Evolutionary conservation across 2,113 vertebrate species (phyloP).

Genomic region (Turdus rufiventris): DNA sequence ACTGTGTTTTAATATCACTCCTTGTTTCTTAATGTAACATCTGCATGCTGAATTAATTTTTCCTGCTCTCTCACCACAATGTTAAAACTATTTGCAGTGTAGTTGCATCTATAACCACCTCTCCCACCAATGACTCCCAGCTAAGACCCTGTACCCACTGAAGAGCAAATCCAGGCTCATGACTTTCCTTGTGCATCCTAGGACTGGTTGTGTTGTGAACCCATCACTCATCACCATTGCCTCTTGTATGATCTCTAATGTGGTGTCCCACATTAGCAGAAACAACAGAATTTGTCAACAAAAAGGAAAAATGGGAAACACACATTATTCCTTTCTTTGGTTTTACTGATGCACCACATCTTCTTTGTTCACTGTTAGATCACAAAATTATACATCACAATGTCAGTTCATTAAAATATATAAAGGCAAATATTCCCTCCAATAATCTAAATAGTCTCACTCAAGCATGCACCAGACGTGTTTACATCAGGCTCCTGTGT

Average conservation of each 20-base stretch:
- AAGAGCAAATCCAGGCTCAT: background rate
- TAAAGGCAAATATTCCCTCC: background rate
- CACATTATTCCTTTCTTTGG: background rate
- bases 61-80: background rate
- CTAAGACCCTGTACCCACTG: background rate
- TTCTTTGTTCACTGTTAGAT: background rate
- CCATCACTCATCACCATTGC: background rate
- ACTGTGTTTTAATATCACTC: background rate
- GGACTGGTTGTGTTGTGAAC: background rate
- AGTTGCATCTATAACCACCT: background rate
- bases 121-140: background rate
- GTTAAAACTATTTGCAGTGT: background rate
- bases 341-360: background rate
- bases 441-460: background rate
- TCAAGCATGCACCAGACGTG: background rate
- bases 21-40: background rate
- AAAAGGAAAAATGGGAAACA: background rate
- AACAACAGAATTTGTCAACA: background rate
- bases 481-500: background rate
- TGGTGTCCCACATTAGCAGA: background rate
- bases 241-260: background rate
- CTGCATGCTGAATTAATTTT: background rate
- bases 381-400: background rate
- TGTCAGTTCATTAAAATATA: background rate
- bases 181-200: background rate